Percentiles rank a stretch among this genome's conserved stretches.
phyloP scores from a whole-genome alignment of 1,140 invertebrate species.

The Drosophila funebris region DNA sequence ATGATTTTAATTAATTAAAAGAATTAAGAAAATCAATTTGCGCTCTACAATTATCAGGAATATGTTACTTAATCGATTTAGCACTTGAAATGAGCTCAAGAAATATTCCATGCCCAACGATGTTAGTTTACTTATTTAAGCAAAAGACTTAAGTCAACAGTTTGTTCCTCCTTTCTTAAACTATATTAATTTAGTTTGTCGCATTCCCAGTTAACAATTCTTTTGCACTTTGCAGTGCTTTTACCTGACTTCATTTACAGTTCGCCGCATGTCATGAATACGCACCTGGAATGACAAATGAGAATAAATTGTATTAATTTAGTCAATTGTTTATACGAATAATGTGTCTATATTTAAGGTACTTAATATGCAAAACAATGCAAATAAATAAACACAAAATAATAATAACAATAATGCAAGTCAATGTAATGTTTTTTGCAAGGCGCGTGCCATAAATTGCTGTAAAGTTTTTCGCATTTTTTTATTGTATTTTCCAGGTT shows the following conservation, averaged over 20 bases:
- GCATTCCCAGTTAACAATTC: too few species aligned
- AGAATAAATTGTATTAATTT: slow-evolving; percentile 29
- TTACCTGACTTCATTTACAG: background rate
- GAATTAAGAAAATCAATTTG: background rate
- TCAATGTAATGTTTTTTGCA: slow-evolving; percentile 14
- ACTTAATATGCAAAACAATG: slow-evolving; percentile 16
- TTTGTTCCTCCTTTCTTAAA: too few species aligned
- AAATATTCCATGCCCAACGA: too few species aligned
- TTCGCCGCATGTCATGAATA: slow-evolving; percentile 28
- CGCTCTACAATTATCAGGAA: too few species aligned
- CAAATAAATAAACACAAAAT: background rate
- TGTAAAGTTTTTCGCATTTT: slow-evolving; percentile 23
- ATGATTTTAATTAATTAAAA: background rate
- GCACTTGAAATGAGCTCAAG: too few species aligned
- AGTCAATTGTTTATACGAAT: slow-evolving; percentile 48
- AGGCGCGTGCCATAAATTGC: slow-evolving; percentile 48
- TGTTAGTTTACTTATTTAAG: too few species aligned
- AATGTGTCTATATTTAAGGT: slow-evolving; percentile 30
- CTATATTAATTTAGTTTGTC: too few species aligned
- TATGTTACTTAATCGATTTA: too few species aligned
- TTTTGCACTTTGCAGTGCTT: background rate
- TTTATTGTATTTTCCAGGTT: slow-evolving; percentile 7
- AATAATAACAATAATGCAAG: slow-evolving; percentile 9
- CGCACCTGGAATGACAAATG: slow-evolving; percentile 68
- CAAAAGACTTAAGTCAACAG: too few species aligned